phyloP scores from a whole-genome alignment of 1,140 invertebrate genomes.

The Drosophila pseudoananassae region DNA sequence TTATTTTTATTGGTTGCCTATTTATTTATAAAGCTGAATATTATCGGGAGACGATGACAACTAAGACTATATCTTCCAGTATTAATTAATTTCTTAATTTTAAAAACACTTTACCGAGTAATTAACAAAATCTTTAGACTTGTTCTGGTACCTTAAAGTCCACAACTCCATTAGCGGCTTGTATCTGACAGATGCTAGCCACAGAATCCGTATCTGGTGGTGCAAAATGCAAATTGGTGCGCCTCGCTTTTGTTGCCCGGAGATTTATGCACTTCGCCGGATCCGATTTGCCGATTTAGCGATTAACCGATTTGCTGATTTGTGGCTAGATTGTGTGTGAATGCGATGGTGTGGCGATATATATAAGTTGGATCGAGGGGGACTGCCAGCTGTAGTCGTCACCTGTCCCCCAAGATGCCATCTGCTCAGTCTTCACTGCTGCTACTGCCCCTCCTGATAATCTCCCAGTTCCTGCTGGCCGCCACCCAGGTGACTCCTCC shows the following conservation, averaged over 20 bases:
- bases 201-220: constrained; percentile 6
- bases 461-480: neutral
- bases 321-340: constrained; percentile 30
- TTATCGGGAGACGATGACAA: too few relatives aligned
- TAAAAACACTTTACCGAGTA: neutral
- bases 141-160: neutral
- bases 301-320: constrained; percentile 25
- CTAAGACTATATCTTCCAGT: too few relatives aligned
- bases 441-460: constrained; percentile 9
- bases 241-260: constrained; percentile 28
- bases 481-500: constrained; percentile 14
- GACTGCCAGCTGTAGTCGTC: neutral
- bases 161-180: too few relatives aligned
- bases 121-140: neutral
- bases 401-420: constrained; percentile 23
- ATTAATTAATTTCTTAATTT: too few relatives aligned
- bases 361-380: constrained; percentile 21
- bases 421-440: constrained; percentile 23
- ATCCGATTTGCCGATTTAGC: neutral
- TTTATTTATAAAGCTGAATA: too few relatives aligned
- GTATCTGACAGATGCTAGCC: constrained; percentile 10
- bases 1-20: too few relatives aligned
- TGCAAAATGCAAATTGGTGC: constrained; percentile 48
- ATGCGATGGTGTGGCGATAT: constrained; percentile 10
- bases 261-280: constrained; percentile 52